Evolutionary conservation across 2,797 vertebrate genomes (phyloP).

Genomic region (Eupleurogrammus muticus): DNA sequence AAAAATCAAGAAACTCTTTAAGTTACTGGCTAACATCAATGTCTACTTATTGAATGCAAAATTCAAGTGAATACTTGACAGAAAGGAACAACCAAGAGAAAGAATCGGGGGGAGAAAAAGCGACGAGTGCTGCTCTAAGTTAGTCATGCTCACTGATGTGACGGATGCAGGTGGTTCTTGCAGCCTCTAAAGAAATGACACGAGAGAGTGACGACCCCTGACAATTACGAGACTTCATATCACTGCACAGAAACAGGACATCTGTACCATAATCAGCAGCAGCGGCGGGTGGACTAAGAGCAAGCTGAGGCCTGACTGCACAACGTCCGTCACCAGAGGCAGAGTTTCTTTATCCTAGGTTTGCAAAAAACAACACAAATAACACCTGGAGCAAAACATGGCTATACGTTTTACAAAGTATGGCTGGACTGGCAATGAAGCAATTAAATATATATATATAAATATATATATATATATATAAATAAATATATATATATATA

Average conservation of each 20-base stretch:
- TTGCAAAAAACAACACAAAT: conserved; percentile 81
- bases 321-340: conserved; percentile 47
- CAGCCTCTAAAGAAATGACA: conserved; percentile 69
- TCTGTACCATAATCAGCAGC: conserved; percentile 72
- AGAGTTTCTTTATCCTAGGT: conserved; percentile 64
- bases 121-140: conserved; percentile 61
- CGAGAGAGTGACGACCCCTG: conserved; percentile 66
- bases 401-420: conserved; percentile 67
- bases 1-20: conserved; percentile 76
- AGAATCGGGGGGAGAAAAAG: conserved; percentile 63
- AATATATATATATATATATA: conserved; percentile 59
- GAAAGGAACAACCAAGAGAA: conserved; percentile 74
- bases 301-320: conserved; percentile 62
- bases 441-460: conserved; percentile 55
- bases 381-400: conserved; percentile 79
- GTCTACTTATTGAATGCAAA: conserved; percentile 77
- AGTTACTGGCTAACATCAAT: conserved; percentile 77
- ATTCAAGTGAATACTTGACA: conserved; percentile 76
- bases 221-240: conserved; percentile 75
- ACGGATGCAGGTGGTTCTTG: conserved; percentile 54
- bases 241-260: conserved; percentile 79
- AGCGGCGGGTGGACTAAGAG: conserved; percentile 50
- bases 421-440: conserved; percentile 70
- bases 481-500: conserved; percentile 60
- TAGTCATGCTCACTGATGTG: conserved; percentile 81